Conservation (phyloP, 2,113 vertebrate genomes). For the Ptilorrhoa leucosticta region DNA sequence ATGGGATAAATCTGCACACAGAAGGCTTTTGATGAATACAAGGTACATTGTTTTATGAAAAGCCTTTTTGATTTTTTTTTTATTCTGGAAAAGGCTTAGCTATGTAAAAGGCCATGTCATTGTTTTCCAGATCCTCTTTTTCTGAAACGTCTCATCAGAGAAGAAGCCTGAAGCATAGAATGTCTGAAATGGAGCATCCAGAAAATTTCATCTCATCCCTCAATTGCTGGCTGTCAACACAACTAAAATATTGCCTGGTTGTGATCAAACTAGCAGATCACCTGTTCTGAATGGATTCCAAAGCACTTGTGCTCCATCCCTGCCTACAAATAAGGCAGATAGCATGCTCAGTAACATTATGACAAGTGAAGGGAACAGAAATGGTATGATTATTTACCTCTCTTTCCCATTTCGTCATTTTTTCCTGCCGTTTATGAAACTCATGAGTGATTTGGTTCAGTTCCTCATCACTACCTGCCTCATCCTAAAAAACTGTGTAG, state of each 20-base stretch:
- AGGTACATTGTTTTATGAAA: neutral
- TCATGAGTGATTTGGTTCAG: neutral
- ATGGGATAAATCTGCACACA: conserved; percentile 30
- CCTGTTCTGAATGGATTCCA: neutral
- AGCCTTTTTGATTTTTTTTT: neutral
- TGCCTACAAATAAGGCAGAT: neutral
- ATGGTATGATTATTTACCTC: neutral
- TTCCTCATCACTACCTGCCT: neutral
- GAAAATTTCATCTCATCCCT: neutral
- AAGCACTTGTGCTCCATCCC: neutral
- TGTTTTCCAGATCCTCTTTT: conserved; percentile 33
- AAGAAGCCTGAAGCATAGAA: neutral
- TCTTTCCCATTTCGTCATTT: neutral
- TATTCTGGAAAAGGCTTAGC: conserved; percentile 32
- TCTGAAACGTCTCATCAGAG: conserved; percentile 19
- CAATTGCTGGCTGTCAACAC: neutral
- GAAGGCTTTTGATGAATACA: conserved; percentile 23
- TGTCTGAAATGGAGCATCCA: neutral
- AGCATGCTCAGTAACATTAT: neutral
- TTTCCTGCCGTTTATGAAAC: neutral
- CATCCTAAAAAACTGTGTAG: neutral
- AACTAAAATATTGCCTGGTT: neutral
- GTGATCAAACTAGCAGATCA: neutral
- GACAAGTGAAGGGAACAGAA: neutral
- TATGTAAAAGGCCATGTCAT: neutral